These are phyloP conservation scores for Caenorhabditis japonica DNA, from an alignment of 2,888 invertebrate genomes.

Conservation along the genomic window DNA sequence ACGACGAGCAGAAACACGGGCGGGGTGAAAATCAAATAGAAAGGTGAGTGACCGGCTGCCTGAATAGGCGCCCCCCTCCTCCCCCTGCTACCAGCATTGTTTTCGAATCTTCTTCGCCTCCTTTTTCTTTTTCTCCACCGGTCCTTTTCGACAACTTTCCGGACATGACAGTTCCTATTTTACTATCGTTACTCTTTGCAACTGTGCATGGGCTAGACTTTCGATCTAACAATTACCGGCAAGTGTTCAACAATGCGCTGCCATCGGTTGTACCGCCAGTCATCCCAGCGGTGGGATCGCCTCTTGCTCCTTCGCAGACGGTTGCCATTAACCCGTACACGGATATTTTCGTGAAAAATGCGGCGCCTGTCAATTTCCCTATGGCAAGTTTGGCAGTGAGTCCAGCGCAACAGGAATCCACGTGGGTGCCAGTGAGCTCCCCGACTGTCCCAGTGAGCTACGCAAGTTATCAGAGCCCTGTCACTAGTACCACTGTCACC, in stretches of 20 bases:
- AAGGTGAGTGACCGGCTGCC: conserved; percentile 39
- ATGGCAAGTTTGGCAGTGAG: conserved; percentile 19
- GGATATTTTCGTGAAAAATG: conserved; percentile 42
- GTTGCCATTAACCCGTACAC: conserved; percentile 46
- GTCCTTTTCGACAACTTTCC: neutral
- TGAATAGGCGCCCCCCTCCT: conserved; percentile 35
- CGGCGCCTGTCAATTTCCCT: conserved; percentile 30
- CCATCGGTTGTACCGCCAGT: conserved; percentile 41
- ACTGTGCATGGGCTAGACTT: conserved; percentile 23
- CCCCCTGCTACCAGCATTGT: no score
- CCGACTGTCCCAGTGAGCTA: conserved; percentile 6
- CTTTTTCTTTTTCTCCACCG: conserved; percentile 6
- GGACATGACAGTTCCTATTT: neutral
- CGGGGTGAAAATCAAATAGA: conserved; percentile 14
- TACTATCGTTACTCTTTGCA: conserved; percentile 1
- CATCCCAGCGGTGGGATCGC: no score
- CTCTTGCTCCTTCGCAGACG: conserved; percentile 25
- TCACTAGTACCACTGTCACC: conserved; percentile 11
- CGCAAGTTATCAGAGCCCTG: conserved; percentile 28
- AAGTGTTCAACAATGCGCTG: conserved; percentile 37
- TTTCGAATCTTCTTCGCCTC: neutral
- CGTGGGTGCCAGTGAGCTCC: neutral
- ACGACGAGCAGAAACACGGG: conserved; percentile 23
- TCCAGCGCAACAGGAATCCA: conserved; percentile 2
- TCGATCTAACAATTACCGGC: conserved; percentile 50